These are phyloP conservation scores for Trachelus stipa DNA, from an alignment of 2,888 invertebrate genomes.

Conservation along the genomic window DNA sequence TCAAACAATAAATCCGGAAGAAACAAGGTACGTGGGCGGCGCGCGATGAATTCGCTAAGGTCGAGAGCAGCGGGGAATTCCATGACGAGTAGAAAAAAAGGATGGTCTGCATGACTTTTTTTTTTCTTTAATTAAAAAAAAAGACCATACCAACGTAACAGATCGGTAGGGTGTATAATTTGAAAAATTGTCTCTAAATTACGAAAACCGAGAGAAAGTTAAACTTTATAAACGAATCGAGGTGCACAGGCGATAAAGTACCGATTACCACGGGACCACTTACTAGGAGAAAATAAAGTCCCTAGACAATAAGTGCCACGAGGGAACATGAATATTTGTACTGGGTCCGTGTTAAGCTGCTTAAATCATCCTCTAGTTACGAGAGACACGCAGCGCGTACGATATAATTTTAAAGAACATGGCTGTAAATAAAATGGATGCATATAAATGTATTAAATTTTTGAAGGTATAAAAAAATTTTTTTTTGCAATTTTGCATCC, in stretches of 20 bases:
- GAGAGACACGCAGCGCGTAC: slow-evolving; percentile 12
- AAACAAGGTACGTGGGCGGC: slow-evolving; percentile 13
- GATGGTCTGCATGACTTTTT: neutral
- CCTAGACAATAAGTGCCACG: slow-evolving; percentile 2
- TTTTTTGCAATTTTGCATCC: too few relatives aligned
- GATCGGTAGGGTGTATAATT: neutral
- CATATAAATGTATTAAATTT: neutral
- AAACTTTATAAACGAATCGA: slow-evolving; percentile 12
- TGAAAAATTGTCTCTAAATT: neutral
- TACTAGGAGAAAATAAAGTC: neutral
- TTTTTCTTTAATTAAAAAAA: neutral
- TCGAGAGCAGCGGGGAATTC: neutral
- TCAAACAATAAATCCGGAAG: slow-evolving; percentile 40
- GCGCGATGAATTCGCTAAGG: neutral
- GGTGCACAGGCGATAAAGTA: neutral
- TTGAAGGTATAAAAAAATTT: neutral
- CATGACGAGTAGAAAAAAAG: neutral
- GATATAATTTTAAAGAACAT: neutral
- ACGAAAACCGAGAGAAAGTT: slow-evolving; percentile 19
- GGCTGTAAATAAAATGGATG: neutral
- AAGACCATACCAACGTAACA: neutral
- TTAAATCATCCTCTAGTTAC: slow-evolving; percentile 24
- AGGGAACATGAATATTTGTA: neutral
- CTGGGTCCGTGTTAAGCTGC: neutral
- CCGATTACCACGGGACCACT: slow-evolving; percentile 4